Evolutionary conservation across 2,797 vertebrate genomes (phyloP).

Genomic region (Lemur catta): DNA sequence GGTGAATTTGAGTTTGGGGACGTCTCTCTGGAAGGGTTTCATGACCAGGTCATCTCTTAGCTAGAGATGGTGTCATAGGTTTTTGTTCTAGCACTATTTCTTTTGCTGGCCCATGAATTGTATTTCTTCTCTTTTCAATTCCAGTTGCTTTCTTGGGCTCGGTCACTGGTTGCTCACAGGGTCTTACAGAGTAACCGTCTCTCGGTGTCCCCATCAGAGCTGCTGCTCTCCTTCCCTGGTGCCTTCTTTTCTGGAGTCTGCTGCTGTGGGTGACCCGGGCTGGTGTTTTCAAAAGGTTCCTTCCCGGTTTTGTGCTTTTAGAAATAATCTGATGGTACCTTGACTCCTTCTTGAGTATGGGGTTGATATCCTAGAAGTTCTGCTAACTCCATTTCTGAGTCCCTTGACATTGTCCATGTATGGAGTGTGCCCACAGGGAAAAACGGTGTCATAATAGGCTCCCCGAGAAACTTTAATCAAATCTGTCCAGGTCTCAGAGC

Average conservation of each 20-base stretch:
- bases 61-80: not conserved
- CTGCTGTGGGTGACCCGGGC: not conserved
- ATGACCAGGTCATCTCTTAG: not conserved
- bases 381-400: not conserved
- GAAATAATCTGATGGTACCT: not conserved
- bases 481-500: not conserved
- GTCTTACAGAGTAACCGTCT: no score
- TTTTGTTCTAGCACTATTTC: not conserved
- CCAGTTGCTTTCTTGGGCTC: not conserved
- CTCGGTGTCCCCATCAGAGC: no score
- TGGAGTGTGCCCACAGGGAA: not conserved
- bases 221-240: not conserved
- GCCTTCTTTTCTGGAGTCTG: not conserved
- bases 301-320: not conserved
- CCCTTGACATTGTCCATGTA: not conserved
- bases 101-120: not conserved
- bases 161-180: not conserved
- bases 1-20: not conserved
- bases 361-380: not conserved
- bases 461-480: not conserved
- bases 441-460: not conserved
- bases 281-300: not conserved
- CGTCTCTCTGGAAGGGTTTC: not conserved
- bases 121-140: not conserved
- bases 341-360: not conserved